These are phyloP conservation scores for Anas flavirostris DNA, from an alignment of 2,797 vertebrate genomes.

Conservation along the genomic window DNA sequence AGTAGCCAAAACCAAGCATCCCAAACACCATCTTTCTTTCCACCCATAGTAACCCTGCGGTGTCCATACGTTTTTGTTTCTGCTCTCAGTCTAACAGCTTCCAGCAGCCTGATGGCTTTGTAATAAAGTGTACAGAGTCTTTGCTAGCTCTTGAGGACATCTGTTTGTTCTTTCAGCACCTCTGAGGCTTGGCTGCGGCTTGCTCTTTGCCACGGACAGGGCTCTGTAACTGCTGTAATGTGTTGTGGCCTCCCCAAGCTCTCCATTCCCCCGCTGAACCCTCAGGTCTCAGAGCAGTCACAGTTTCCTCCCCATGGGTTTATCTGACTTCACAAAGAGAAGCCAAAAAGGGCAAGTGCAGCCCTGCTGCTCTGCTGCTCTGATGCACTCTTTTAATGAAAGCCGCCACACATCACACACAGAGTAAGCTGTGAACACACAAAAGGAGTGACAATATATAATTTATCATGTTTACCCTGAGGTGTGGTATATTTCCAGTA, in stretches of 20 bases:
- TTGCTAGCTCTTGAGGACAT: background rate
- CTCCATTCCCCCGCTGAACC: rapidly evolving
- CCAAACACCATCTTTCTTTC: rapidly evolving
- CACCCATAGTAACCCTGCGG: rapidly evolving
- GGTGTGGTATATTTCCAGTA: background rate
- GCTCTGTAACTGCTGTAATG: background rate
- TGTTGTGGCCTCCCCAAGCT: background rate
- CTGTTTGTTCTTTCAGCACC: background rate
- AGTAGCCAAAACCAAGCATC: background rate
- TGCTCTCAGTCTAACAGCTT: background rate
- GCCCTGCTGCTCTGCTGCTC: background rate
- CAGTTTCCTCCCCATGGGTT: background rate
- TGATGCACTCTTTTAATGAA: background rate
- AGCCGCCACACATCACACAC: background rate
- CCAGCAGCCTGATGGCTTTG: background rate
- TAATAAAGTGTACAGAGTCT: background rate
- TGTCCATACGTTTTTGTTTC: background rate
- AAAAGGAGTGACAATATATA: background rate
- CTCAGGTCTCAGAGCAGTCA: background rate
- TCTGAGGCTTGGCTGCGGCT: background rate
- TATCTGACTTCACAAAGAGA: background rate
- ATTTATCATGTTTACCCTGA: background rate
- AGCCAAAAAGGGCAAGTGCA: background rate
- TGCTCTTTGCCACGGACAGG: background rate
- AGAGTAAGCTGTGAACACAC: background rate